phyloP scores from a whole-genome alignment of 2,113 vertebrate genomes.

The Dicerorhinus sumatrensis region DNA sequence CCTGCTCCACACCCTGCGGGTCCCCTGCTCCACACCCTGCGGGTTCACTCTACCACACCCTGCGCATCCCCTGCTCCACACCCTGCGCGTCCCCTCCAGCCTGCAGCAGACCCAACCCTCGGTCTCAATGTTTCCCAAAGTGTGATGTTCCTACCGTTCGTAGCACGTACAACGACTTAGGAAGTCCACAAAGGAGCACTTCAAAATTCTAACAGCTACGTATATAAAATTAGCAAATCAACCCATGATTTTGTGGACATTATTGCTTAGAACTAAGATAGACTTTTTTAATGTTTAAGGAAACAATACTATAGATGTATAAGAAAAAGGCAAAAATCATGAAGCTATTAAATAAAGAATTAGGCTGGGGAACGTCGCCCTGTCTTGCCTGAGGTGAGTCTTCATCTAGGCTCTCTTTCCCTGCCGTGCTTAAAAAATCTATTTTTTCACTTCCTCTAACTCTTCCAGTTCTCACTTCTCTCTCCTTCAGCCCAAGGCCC shows the following conservation, averaged over 20 bases:
- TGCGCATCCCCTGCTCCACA: too few species aligned
- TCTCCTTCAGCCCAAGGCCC: not conserved
- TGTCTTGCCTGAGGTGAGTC: not conserved
- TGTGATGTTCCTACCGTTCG: not conserved
- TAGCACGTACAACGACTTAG: not conserved
- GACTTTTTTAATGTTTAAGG: not conserved
- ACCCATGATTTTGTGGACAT: not conserved
- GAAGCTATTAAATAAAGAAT: not conserved
- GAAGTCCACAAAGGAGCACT: not conserved
- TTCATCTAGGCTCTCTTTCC: not conserved
- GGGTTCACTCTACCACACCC: too few species aligned
- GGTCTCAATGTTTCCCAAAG: not conserved
- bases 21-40: too few species aligned
- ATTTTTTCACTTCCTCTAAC: not conserved
- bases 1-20: not conserved
- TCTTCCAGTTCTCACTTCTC: not conserved
- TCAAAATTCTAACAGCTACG: not conserved
- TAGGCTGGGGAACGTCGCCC: not conserved
- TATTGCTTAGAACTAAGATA: not conserved
- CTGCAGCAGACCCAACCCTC: not conserved
- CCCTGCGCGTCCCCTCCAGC: not conserved
- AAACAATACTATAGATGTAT: not conserved
- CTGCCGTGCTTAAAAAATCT: not conserved
- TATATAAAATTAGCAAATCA: conserved; percentile 3
- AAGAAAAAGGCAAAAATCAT: not conserved